Evolutionary conservation across 2,888 invertebrate genomes (phyloP).

Genomic region (Maniola hyperantus): DNA sequence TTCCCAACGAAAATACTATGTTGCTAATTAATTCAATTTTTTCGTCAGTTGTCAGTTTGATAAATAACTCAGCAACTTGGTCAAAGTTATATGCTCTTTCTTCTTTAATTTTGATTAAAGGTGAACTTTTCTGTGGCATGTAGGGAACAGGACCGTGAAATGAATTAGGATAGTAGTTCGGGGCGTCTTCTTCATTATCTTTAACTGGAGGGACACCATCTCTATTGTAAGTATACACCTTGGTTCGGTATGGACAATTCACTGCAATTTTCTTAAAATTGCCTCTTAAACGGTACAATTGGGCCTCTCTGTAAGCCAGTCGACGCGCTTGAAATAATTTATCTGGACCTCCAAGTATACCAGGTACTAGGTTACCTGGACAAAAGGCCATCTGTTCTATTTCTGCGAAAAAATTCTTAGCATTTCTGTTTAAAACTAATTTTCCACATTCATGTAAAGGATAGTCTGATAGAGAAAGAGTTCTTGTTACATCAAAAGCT

Average conservation of each 20-base stretch:
- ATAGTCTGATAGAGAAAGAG: conserved; percentile 83
- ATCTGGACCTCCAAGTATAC: conserved; percentile 94
- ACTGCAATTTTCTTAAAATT: conserved; percentile 95
- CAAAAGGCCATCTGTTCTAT: conserved; percentile 94
- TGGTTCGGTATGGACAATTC: conserved; percentile 91
- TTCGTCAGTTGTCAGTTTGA: neutral
- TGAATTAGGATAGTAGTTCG: conserved; percentile 75
- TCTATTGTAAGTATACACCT: conserved; percentile 88
- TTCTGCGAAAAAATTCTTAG: conserved; percentile 94
- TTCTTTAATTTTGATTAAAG: neutral
- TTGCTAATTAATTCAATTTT: neutral
- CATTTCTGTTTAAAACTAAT: conserved; percentile 88
- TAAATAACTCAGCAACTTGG: neutral
- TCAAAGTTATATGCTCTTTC: neutral
- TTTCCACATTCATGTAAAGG: neutral
- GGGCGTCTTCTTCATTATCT: conserved; percentile 91
- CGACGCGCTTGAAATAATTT: conserved; percentile 93
- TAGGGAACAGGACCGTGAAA: conserved; percentile 90
- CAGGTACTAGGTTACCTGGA: conserved; percentile 93
- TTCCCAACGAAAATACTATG: neutral
- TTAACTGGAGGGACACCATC: conserved; percentile 89
- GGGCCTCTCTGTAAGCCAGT: conserved; percentile 94
- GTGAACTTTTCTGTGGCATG: conserved; percentile 39
- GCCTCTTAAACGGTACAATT: conserved; percentile 90
- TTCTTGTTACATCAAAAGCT: conserved; percentile 95